Evolutionary conservation across 2,797 vertebrate species (phyloP).

Genomic region (Distichodus sexfasciatus): DNA sequence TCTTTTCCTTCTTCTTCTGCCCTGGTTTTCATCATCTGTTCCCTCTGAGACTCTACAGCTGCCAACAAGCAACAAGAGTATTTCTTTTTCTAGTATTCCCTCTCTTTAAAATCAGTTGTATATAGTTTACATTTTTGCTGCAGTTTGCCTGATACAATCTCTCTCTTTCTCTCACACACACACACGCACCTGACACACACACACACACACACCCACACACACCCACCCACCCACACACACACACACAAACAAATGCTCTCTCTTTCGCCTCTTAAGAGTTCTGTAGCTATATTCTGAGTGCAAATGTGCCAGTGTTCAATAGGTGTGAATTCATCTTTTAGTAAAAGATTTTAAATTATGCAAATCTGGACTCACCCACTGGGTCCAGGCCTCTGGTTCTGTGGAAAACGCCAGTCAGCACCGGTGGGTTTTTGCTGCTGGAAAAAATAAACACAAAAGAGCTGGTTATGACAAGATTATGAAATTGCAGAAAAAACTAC

Average conservation of each 20-base stretch:
- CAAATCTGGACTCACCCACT: slow-evolving; percentile 88
- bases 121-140: too few relatives aligned
- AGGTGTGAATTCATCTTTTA: slow-evolving; percentile 14
- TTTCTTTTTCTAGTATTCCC: neutral
- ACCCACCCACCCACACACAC: too few relatives aligned
- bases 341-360: slow-evolving; percentile 28
- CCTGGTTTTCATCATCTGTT: neutral
- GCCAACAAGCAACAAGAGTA: too few relatives aligned
- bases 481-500: slow-evolving; percentile 1
- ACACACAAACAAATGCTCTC: too few relatives aligned
- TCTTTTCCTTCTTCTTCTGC: neutral
- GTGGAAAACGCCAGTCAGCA: slow-evolving; percentile 96
- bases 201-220: too few relatives aligned
- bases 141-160: too few relatives aligned
- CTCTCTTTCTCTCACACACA: too few relatives aligned
- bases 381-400: slow-evolving; percentile 95
- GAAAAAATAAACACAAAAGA: slow-evolving; percentile 45
- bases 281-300: too few relatives aligned
- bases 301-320: slow-evolving; percentile 23
- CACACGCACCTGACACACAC: too few relatives aligned
- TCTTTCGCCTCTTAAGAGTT: too few relatives aligned
- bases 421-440: slow-evolving; percentile 97
- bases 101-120: neutral
- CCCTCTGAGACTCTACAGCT: neutral
- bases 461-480: slow-evolving; percentile 1